phyloP scores from a whole-genome alignment of 2,113 vertebrate genomes.

The Sylvia atricapilla region DNA sequence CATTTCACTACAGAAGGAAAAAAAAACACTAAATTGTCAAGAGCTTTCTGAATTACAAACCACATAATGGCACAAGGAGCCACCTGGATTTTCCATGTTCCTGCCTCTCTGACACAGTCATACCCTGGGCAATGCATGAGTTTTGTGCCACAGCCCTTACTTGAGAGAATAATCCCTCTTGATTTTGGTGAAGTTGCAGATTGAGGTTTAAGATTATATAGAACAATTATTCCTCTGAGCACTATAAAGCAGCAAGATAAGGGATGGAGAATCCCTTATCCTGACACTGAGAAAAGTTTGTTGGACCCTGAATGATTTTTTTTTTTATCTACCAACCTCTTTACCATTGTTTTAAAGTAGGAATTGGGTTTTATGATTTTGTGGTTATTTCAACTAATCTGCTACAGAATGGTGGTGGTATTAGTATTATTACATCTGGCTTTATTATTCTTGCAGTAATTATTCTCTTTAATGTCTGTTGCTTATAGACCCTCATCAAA shows the following conservation, averaged over 20 bases:
- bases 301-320: neutral
- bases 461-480: neutral
- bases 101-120: neutral
- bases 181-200: neutral
- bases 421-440: neutral
- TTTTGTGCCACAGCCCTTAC: neutral
- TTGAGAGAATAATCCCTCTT: neutral
- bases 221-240: neutral
- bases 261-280: neutral
- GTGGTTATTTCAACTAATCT: neutral
- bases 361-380: neutral
- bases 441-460: neutral
- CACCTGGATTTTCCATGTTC: neutral
- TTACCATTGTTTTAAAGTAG: neutral
- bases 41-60: neutral
- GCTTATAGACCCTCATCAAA: constrained; percentile 87
- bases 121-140: neutral
- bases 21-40: neutral
- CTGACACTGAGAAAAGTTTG: neutral
- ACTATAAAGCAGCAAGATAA: neutral
- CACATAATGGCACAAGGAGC: neutral
- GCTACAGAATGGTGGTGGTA: neutral
- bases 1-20: neutral
- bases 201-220: neutral
- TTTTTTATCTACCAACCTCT: neutral